A percentile compares a stretch with the other conserved stretches of the same genome.
These are phyloP conservation scores for Pelochelys cantorii DNA, from an alignment of 2,797 vertebrate genomes.

Conservation along the genomic window DNA sequence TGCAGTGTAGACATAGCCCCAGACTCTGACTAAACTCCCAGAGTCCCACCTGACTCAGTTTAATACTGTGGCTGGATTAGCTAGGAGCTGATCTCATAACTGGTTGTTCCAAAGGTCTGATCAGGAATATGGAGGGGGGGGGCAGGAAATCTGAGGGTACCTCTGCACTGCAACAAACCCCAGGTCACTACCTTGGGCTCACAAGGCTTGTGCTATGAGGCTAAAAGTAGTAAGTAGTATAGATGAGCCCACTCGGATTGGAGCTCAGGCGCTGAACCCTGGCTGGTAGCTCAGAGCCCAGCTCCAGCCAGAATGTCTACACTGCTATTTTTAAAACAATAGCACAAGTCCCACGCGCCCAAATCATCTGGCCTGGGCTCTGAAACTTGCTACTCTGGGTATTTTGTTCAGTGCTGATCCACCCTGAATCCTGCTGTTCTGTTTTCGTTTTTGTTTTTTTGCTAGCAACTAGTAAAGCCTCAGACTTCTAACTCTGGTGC, in stretches of 20 bases:
- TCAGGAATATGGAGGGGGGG: neutral
- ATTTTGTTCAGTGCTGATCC: neutral
- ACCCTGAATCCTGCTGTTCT: neutral
- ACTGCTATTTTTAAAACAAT: neutral
- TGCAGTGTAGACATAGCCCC: no score
- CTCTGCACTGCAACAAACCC: neutral
- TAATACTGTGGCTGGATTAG: neutral
- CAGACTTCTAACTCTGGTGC: neutral
- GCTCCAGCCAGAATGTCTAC: neutral
- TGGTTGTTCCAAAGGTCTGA: neutral
- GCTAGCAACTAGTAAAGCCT: neutral
- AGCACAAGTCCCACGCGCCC: rapidly evolving
- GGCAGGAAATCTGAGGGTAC: neutral
- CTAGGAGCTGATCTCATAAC: neutral
- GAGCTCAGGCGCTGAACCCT: no score
- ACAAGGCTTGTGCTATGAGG: no score
- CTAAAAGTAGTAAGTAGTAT: no score
- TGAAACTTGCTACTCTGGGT: neutral
- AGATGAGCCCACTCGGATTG: no score
- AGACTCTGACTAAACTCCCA: neutral
- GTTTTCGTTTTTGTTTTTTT: neutral
- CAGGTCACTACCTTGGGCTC: neutral
- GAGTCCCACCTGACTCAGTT: neutral
- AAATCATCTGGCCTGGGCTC: neutral
- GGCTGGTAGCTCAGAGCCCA: neutral